A percentile compares a stretch with the other conserved stretches of the same genome.
These are phyloP conservation scores for Rhopilema esculentum DNA, from an alignment of 30 jellyfish, hydroid and myxozoan species.

Conservation along the genomic window DNA sequence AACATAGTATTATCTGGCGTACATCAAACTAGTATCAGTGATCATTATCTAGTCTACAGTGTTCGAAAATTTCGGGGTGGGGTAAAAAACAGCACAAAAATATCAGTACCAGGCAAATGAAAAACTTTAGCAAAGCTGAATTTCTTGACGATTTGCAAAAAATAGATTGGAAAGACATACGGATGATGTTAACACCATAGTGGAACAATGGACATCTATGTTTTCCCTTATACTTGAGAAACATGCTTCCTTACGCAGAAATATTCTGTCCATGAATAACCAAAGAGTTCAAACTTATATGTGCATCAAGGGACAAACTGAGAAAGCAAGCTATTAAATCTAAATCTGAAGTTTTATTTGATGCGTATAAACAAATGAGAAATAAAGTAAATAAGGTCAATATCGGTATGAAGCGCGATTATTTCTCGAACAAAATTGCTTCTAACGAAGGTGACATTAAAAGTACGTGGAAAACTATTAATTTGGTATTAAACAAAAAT, in stretches of 20 bases:
- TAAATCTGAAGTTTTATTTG: no score
- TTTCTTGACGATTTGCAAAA: background rate
- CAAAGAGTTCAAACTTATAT: slow-evolving; percentile 19
- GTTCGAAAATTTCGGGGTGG: slow-evolving; percentile 21
- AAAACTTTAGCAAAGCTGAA: no score
- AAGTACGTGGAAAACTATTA: no score
- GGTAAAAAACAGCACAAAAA: slow-evolving; percentile 8
- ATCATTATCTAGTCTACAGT: slow-evolving; percentile 18
- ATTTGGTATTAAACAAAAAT: no score
- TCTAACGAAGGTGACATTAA: no score
- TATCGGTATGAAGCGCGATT: no score
- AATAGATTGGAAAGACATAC: slow-evolving; percentile 30
- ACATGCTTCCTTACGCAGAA: slow-evolving; percentile 41
- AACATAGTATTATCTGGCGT: slow-evolving; percentile 8
- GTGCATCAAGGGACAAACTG: no score
- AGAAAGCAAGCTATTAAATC: no score
- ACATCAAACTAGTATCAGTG: background rate
- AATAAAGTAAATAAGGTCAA: no score
- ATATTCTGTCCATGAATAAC: slow-evolving; percentile 33
- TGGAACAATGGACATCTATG: slow-evolving; percentile 43
- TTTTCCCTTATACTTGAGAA: slow-evolving; percentile 22
- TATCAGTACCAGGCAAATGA: no score
- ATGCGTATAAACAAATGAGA: no score
- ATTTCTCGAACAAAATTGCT: no score
- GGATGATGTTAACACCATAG: slow-evolving; percentile 17